Evolutionary conservation across 2,113 vertebrate species (phyloP).

Genomic region (Ibidorhyncha struthersii): DNA sequence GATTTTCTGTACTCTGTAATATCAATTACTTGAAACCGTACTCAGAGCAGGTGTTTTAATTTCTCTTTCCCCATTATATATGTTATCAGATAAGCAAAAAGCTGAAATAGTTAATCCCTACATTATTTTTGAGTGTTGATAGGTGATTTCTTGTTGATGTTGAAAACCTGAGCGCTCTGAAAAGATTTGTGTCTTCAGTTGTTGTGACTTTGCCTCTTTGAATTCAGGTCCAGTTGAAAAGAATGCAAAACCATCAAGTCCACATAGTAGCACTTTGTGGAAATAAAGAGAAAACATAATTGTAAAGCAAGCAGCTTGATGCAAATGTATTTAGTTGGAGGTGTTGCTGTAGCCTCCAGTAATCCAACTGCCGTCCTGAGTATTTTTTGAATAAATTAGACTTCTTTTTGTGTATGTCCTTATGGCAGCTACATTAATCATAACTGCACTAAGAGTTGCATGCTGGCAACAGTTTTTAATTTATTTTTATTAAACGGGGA

Average conservation of each 20-base stretch:
- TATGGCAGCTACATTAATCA: conserved; percentile 14
- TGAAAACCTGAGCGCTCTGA: background rate
- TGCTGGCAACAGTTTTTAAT: background rate
- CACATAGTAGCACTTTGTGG: background rate
- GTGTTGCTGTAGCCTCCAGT: conserved; percentile 18
- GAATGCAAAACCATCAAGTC: background rate
- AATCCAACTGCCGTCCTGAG: conserved; percentile 13
- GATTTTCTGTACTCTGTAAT: background rate
- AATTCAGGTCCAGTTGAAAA: background rate
- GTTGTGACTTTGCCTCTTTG: background rate
- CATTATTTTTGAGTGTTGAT: background rate
- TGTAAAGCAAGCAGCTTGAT: background rate
- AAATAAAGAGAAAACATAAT: background rate
- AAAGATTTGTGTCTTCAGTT: background rate
- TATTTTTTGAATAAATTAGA: background rate
- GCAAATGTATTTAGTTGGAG: background rate
- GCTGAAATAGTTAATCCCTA: background rate
- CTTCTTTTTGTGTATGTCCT: background rate
- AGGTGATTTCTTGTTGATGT: background rate
- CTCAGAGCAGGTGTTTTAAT: background rate
- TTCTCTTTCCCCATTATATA: background rate
- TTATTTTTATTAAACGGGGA: background rate
- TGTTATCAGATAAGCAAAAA: background rate
- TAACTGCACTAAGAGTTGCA: background rate
- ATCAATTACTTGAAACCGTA: background rate